These are phyloP conservation scores for Otocyon megalotis DNA, from an alignment of 2,113 vertebrate genomes.

Conservation along the genomic window DNA sequence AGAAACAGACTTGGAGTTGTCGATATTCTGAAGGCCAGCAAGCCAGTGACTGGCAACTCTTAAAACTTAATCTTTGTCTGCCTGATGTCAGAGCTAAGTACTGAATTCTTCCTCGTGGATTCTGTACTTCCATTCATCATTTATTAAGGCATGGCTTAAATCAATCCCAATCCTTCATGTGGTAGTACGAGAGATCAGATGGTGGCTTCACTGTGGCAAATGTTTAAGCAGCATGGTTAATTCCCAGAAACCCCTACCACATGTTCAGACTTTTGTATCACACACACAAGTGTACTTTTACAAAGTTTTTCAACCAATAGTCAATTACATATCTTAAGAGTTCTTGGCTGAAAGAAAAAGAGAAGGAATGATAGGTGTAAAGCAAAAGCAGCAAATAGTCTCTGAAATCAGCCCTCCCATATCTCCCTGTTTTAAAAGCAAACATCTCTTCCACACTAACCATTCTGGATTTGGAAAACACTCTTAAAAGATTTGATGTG, in stretches of 20 bases:
- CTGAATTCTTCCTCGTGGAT: neutral
- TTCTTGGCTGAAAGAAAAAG: constrained; percentile 46
- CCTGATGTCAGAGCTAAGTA: neutral
- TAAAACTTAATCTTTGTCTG: neutral
- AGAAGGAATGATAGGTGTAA: neutral
- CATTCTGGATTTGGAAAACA: constrained; percentile 12
- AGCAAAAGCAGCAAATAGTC: neutral
- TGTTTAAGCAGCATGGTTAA: neutral
- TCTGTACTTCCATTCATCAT: no score
- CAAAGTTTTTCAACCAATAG: constrained; percentile 18
- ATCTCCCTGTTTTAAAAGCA: neutral
- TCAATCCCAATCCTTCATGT: neutral
- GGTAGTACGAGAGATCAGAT: neutral
- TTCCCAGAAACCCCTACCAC: neutral
- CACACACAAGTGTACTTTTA: neutral
- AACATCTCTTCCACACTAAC: constrained; percentile 37
- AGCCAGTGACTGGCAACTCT: neutral
- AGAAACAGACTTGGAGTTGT: neutral
- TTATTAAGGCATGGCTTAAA: neutral
- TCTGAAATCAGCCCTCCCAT: neutral
- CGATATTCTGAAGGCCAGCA: neutral
- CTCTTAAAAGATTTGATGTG: constrained; percentile 50
- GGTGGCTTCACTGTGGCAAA: neutral
- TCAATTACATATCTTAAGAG: neutral
- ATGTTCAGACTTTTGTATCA: neutral